Evolutionary conservation across 1,140 invertebrate genomes (phyloP), one percentile per base, ranked within the genome.

Genomic region (Portunus trituberculatus): DNA sequence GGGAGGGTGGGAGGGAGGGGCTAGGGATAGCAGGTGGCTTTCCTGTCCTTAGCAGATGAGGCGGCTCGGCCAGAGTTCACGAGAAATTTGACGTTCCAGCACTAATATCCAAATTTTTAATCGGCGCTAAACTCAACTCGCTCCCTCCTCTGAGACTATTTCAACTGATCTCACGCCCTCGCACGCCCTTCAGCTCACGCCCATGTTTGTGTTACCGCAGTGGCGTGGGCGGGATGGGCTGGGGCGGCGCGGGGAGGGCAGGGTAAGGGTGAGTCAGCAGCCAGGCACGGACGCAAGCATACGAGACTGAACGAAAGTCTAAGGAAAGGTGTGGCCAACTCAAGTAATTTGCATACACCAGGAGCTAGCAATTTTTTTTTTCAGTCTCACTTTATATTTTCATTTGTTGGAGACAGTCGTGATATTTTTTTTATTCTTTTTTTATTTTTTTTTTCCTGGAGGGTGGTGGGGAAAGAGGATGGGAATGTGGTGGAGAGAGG

Each of bases 341-440:
- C 90, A 32, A 91, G 52, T 91, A 67, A 91, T 91, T 91, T 91
- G 76, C 90, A 91, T 91, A 91, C 52, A 91, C 90, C 90, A 91
- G 76, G 76, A 91, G 90, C 52, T 91, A 91, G 76, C 90, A 91
- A 29, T 59, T 59, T 59, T 59, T 20, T 76, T 76, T 76, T 91
- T 32, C 29, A 91, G 90, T 25, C 39, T 76, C 90, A 76, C 52
- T 91, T 91, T 91, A 76, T 91, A 91, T 91, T 91, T 91, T 91
- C 90, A 91, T 91, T 91, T 91, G 90, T 76, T 91, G 52, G 90
- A 76, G 90, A 91, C 90, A 76, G 2, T 91, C 12, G 25, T 6
- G 67, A 76, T 25, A 20, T 76, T n/a, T 76, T 76, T 76, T 76
- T n/a, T 76, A 14, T 25, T 76, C 20, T 76, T 76, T 25, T 25